A percentile compares a stretch with the other conserved stretches of the same genome.
phyloP scores from a whole-genome alignment of 2,888 invertebrate genomes.

The Heteromurus nitidus region DNA sequence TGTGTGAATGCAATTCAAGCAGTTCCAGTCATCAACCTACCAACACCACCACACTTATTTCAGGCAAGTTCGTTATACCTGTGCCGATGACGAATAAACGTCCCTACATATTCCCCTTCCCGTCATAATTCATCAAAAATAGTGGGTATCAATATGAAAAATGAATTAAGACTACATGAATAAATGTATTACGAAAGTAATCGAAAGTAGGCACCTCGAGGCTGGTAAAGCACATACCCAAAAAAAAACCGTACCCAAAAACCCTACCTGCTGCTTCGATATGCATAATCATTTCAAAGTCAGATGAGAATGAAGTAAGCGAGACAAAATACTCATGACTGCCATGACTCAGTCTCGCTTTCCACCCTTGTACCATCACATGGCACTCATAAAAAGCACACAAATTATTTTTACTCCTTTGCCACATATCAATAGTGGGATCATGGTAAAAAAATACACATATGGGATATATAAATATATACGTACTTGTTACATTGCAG shows the following conservation, averaged over 20 bases:
- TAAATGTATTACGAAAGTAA: too few species aligned
- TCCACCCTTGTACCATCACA: too few species aligned
- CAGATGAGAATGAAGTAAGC: neutral
- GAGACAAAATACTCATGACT: too few species aligned
- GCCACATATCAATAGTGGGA: too few species aligned
- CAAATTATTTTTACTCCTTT: too few species aligned
- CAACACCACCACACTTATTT: neutral
- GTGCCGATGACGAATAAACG: too few species aligned
- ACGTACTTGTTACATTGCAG: neutral
- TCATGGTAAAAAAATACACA: too few species aligned
- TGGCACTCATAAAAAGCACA: too few species aligned
- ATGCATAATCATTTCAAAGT: slow-evolving; percentile 8
- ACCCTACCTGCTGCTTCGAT: too few species aligned
- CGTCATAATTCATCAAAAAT: slow-evolving; percentile 6
- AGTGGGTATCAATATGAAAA: neutral
- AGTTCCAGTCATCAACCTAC: slow-evolving; percentile 42
- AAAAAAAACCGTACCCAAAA: neutral
- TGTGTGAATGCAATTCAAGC: slow-evolving; percentile 12
- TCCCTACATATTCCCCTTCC: too few species aligned
- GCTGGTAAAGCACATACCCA: neutral
- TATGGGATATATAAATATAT: too few species aligned
- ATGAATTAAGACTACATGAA: neutral
- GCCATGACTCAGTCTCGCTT: neutral
- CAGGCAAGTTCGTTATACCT: neutral
- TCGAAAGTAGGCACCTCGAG: neutral